These are phyloP conservation scores for Basileuterus tristriatus DNA, from an alignment of 2,797 vertebrate genomes.

Conservation along the genomic window DNA sequence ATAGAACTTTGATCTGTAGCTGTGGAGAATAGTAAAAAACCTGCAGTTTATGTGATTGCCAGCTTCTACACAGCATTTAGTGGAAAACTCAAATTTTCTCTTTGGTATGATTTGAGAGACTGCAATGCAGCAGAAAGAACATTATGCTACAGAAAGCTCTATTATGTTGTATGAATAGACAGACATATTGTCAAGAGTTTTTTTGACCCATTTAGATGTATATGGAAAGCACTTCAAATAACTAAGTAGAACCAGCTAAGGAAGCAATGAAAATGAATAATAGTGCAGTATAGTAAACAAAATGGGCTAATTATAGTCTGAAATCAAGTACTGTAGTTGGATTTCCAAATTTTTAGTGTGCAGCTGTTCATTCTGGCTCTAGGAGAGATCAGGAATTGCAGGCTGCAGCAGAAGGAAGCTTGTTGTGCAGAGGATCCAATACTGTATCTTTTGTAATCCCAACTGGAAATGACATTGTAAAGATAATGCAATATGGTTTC, in stretches of 20 bases:
- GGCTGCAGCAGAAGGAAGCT: conserved; percentile 8
- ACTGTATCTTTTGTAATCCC: conserved; percentile 41
- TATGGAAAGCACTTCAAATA: conserved; percentile 57
- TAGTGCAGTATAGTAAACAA: conserved; percentile 51
- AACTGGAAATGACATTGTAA: conserved; percentile 28
- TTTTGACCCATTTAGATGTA: conserved; percentile 53
- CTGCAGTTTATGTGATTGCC: background rate
- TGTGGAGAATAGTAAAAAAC: background rate
- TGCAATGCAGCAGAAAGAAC: conserved; percentile 62
- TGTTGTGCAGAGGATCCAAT: conserved; percentile 1
- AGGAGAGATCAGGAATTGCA: conserved; percentile 49
- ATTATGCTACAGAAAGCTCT: conserved; percentile 31
- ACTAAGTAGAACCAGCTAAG: conserved; percentile 57
- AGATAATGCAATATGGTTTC: conserved; percentile 20
- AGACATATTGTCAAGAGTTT: conserved; percentile 26
- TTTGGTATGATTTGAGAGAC: conserved; percentile 5
- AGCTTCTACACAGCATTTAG: background rate
- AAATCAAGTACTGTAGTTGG: conserved; percentile 59
- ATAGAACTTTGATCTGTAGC: background rate
- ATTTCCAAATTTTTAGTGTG: conserved; percentile 60
- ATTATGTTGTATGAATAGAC: conserved; percentile 35
- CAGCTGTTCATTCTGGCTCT: conserved; percentile 64
- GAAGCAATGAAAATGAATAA: conserved; percentile 53
- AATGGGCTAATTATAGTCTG: conserved; percentile 58
- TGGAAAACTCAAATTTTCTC: conserved; percentile 6